Evolutionary conservation across 2,113 vertebrate species (phyloP).

Genomic region (Menura novaehollandiae): DNA sequence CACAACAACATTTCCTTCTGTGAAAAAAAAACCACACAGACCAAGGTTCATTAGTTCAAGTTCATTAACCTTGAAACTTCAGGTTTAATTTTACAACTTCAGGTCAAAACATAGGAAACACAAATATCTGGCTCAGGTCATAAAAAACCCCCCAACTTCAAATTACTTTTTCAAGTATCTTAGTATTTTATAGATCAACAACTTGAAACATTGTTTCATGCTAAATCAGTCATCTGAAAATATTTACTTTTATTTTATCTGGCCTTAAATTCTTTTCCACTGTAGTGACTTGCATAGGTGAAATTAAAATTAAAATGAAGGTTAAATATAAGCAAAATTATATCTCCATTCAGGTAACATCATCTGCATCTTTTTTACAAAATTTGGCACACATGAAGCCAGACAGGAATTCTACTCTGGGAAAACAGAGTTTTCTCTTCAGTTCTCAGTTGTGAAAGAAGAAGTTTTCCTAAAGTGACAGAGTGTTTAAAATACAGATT

Average conservation of each 20-base stretch:
- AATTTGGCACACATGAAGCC: accelerated
- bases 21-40: neutral
- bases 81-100: neutral
- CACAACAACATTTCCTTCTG: neutral
- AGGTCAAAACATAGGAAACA: neutral
- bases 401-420: neutral
- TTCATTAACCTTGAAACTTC: neutral
- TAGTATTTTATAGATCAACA: neutral
- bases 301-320: neutral
- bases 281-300: neutral
- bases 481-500: neutral
- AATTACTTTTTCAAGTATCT: neutral
- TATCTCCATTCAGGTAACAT: neutral
- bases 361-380: neutral
- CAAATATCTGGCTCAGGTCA: neutral
- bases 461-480: accelerated
- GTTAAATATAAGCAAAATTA: neutral
- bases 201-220: neutral
- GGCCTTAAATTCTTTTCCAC: neutral
- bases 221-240: neutral
- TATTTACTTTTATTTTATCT: neutral
- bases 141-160: neutral
- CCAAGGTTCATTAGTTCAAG: neutral
- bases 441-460: neutral
- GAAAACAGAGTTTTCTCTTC: neutral